phyloP scores from a whole-genome alignment of 37 sponge, comb jelly and placozoan genomes.

The Spongilla lacustris region DNA sequence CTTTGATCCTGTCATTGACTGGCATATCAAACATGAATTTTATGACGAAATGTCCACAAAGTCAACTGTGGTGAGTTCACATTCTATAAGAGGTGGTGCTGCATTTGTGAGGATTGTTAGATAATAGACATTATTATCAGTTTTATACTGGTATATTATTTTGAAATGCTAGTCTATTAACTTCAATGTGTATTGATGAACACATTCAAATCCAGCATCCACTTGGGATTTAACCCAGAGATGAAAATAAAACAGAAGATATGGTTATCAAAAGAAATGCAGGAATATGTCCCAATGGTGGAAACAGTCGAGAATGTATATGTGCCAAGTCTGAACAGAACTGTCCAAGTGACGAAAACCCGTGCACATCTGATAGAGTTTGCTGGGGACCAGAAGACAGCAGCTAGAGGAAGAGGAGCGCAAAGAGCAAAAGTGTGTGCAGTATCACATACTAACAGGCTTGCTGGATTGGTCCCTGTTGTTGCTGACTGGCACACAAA shows the following conservation, averaged over 20 bases:
- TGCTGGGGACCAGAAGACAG: conserved; percentile 22
- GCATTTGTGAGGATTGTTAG: conserved; percentile 1
- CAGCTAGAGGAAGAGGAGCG: conserved; percentile 23
- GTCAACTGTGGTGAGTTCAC: conserved; percentile 27
- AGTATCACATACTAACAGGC: conserved; percentile 17
- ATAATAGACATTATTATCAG: background rate
- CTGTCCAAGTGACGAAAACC: background rate
- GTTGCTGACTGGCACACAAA: conserved; percentile 39
- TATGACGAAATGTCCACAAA: conserved; percentile 18
- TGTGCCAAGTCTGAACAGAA: conserved; percentile 11
- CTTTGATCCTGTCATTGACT: conserved; percentile 25
- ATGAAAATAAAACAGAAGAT: conserved; percentile 51
- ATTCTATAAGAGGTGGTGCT: background rate
- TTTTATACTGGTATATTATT: too few species aligned
- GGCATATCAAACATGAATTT: conserved; percentile 34
- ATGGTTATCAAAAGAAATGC: conserved; percentile 20
- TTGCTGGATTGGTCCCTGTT: conserved; percentile 25
- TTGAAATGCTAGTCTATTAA: background rate
- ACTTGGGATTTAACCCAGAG: conserved; percentile 22
- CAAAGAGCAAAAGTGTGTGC: background rate
- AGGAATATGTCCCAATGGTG: conserved; percentile 34
- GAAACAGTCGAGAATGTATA: background rate
- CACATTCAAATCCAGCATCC: conserved; percentile 7
- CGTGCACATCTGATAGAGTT: background rate
- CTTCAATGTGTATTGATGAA: conserved; percentile 1